Percentiles rank a stretch among this genome's conserved stretches.
These are phyloP conservation scores for Drosophila kurseongensis DNA, from an alignment of 1,140 invertebrate species.

Conservation along the genomic window DNA sequence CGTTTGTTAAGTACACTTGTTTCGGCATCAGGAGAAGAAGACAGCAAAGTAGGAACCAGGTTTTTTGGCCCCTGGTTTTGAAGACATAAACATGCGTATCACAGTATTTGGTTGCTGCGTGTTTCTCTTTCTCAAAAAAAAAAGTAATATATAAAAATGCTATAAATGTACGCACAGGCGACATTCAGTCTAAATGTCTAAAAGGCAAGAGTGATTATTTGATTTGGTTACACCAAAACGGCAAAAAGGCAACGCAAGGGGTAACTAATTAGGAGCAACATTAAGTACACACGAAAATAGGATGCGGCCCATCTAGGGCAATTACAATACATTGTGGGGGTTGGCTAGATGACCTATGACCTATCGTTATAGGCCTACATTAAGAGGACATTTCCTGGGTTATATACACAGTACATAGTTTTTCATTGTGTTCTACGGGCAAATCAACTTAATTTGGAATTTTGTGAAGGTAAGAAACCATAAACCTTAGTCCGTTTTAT, in stretches of 20 bases:
- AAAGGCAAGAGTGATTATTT: slow-evolving; percentile 57
- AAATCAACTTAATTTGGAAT: not conserved
- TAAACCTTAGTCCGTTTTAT: slow-evolving; percentile 3
- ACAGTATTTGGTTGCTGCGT: slow-evolving; percentile 74
- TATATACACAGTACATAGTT: slow-evolving; percentile 53
- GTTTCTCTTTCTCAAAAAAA: slow-evolving; percentile 8
- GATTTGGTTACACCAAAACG: slow-evolving; percentile 65
- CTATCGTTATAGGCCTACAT: not conserved
- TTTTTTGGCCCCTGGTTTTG: not conserved
- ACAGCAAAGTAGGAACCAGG: not conserved
- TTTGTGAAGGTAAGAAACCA: not conserved
- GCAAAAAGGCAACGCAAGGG: slow-evolving; percentile 16
- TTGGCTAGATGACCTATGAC: slow-evolving; percentile 6
- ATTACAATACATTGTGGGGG: slow-evolving; percentile 3
- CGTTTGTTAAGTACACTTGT: slow-evolving; percentile 56
- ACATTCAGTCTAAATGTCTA: slow-evolving; percentile 6
- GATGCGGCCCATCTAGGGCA: slow-evolving; percentile 18
- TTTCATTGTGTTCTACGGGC: not conserved
- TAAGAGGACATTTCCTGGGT: slow-evolving; percentile 15
- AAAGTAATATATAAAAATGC: slow-evolving; percentile 14
- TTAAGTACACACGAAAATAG: slow-evolving; percentile 37
- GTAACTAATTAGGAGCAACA: slow-evolving; percentile 35
- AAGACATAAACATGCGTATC: slow-evolving; percentile 61
- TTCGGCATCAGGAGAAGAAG: slow-evolving; percentile 1
- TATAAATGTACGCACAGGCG: slow-evolving; percentile 24